A percentile compares a stretch with the other conserved stretches of the same genome.
phyloP scores from a whole-genome alignment of 2,113 vertebrate species.

The Recurvirostra avosetta region DNA sequence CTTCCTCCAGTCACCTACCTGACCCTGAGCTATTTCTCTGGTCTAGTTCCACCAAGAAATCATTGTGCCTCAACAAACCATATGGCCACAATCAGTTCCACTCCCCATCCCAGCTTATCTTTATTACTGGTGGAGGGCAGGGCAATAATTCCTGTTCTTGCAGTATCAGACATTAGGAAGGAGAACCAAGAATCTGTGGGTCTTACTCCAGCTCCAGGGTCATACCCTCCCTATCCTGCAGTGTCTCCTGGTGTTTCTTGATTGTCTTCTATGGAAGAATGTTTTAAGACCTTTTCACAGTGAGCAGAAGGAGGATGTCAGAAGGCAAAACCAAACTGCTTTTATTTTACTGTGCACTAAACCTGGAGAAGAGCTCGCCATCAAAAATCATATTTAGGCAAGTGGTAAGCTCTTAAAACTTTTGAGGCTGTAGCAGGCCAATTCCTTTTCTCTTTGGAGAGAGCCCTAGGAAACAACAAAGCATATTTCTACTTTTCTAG shows the following conservation, averaged over 20 bases:
- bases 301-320: neutral
- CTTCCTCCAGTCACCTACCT: conserved; percentile 41
- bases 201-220: conserved; percentile 2
- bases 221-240: conserved; percentile 18
- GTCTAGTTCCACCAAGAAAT: conserved; percentile 48
- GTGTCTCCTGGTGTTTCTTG: conserved; percentile 10
- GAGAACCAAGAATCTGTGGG: conserved; percentile 15
- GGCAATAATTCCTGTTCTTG: conserved; percentile 28
- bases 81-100: conserved; percentile 59
- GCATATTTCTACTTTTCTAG: neutral
- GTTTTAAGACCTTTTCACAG: neutral
- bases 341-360: neutral
- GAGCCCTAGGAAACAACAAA: neutral
- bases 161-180: neutral
- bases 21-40: conserved; percentile 54
- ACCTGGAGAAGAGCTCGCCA: neutral
- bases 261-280: neutral
- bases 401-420: neutral
- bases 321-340: neutral
- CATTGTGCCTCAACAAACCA: conserved; percentile 49
- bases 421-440: neutral
- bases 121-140: conserved; percentile 58
- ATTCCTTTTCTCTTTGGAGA: neutral
- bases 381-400: neutral
- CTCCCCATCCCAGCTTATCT: conserved; percentile 55